Conservation (phyloP, 2,888 invertebrate genomes). For the Tetranychus truncatus region DNA sequence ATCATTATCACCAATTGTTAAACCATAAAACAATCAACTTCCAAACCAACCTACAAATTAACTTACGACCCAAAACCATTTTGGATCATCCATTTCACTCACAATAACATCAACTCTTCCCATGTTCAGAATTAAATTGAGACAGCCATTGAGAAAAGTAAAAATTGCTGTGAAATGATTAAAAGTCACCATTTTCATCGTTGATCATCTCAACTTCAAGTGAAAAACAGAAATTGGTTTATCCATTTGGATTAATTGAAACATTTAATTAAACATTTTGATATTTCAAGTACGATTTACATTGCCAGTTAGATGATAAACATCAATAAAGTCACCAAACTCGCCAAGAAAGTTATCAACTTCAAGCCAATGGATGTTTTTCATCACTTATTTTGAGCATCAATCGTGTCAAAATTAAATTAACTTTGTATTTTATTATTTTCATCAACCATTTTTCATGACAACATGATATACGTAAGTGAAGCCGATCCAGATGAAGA, state of each 20-base stretch:
- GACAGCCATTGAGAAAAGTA: no score
- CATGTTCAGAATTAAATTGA: neutral
- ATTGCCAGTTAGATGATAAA: no score
- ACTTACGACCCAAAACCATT: neutral
- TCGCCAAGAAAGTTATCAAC: no score
- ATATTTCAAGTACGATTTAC: no score
- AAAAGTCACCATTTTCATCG: no score
- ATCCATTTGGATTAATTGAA: no score
- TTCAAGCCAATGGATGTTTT: neutral
- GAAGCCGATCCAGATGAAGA: conserved; percentile 70
- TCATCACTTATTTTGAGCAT: neutral
- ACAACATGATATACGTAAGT: conserved; percentile 63
- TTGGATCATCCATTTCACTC: neutral
- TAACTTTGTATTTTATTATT: neutral
- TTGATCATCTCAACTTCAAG: no score
- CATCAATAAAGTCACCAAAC: no score
- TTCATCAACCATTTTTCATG: neutral
- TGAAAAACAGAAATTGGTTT: no score
- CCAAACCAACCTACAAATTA: neutral
- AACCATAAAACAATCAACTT: neutral
- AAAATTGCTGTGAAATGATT: no score
- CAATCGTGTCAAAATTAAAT: neutral
- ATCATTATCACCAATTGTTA: neutral
- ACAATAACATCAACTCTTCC: neutral
- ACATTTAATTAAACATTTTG: no score